Evolutionary conservation across 2,113 vertebrate genomes (phyloP), one percentile per base, ranked within the genome.

Genomic region (Holacanthus passer): DNA sequence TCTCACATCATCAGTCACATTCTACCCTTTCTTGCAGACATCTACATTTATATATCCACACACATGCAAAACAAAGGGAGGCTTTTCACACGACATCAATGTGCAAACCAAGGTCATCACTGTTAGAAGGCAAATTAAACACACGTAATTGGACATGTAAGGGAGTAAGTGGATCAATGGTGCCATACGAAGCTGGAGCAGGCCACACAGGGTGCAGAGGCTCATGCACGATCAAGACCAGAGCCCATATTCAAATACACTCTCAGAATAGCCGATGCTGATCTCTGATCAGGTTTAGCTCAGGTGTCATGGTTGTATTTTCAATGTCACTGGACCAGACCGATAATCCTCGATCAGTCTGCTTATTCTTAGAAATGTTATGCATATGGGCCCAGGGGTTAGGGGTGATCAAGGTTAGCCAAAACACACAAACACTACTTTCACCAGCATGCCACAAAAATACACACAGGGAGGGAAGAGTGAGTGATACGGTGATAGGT

Each of bases 41-140:
- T 96, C 93, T 94, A 95, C 88, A 85, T 83, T 50, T 88, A 84
- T 75, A 91, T n/a, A 82, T 94, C 93, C 92, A 96, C 75, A 0
- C 87, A 93, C 97, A 96, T 97, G 97, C 97, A 96, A 95, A 96
- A 56, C 94, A 96, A 89, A 91, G 81, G 88, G 89, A 82, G 77
- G 88, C 74, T 86, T 88, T 87, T 91, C 92, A 95, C 90, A 93
- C 86, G 89, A 95, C 88, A 81, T 93, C 87, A 95, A 95, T 95
- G 95, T 92, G 94, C 97, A 97, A 97, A 97, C 96, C 86, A 92
- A 95, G 94, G 91, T 90, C 80, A 89, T 81, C 88, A 89, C 90
- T 84, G 74, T 93, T 84, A 82, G 85, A 93, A 93, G 85, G 88
- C 83, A 93, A 94, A 84, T 86, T 76, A 88, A 90, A 91, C 69